phyloP scores from a whole-genome alignment of 2,113 vertebrate species.

The Tetrax tetrax region DNA sequence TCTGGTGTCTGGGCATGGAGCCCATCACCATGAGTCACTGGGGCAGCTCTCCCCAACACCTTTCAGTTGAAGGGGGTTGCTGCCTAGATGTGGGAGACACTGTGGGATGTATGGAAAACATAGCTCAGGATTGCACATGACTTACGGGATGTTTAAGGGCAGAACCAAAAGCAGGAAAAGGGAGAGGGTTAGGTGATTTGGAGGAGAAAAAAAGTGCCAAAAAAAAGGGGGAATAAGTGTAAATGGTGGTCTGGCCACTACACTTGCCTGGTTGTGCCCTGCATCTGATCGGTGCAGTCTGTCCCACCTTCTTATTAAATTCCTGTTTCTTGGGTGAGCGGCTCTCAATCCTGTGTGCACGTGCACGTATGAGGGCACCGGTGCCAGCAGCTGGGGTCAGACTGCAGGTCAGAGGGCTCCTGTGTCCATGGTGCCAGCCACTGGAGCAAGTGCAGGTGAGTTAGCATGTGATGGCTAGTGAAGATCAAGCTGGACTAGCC shows the following conservation, averaged over 20 bases:
- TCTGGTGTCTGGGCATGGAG: not conserved
- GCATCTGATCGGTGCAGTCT: not conserved
- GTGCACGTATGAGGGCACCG: no score
- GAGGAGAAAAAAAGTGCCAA: not conserved
- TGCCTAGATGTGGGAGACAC: not conserved
- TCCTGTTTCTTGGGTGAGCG: not conserved
- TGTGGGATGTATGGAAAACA: not conserved
- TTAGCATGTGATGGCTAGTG: not conserved
- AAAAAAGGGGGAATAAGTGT: not conserved
- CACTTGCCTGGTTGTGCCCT: not conserved
- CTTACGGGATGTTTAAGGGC: rapidly evolving
- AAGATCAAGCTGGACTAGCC: not conserved
- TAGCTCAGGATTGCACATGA: not conserved
- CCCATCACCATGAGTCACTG: no score
- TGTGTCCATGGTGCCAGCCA: not conserved
- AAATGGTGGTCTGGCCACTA: not conserved
- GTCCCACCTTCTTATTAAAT: not conserved
- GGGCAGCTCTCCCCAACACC: not conserved
- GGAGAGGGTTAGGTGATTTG: not conserved
- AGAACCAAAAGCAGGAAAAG: not conserved
- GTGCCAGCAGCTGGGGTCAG: not conserved
- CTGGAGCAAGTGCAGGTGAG: not conserved
- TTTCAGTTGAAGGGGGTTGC: not conserved
- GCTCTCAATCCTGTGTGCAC: not conserved
- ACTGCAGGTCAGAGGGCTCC: not conserved